phyloP scores from a whole-genome alignment of 1,140 invertebrate genomes.

The Leptonema lineaticorne region DNA sequence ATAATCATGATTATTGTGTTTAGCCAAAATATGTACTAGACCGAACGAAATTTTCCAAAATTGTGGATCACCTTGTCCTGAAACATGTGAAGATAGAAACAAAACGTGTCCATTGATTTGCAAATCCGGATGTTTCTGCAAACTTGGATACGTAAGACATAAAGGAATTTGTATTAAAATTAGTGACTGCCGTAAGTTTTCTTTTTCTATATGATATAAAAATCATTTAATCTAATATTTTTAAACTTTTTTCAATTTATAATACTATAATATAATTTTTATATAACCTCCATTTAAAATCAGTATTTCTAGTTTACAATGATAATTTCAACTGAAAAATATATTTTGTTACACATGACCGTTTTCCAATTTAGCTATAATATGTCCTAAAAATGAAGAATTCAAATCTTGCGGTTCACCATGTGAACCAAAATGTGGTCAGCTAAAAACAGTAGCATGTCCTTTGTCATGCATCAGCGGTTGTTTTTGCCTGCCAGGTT shows the following conservation, averaged over 20 bases:
- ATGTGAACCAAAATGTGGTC: neutral
- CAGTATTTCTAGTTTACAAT: too few species aligned
- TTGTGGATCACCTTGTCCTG: neutral
- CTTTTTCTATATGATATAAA: too few species aligned
- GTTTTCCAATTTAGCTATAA: too few species aligned
- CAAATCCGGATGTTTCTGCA: conserved; percentile 4
- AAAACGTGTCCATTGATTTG: neutral
- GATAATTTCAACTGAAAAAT: neutral
- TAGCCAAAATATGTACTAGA: neutral
- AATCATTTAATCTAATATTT: too few species aligned
- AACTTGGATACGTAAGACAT: neutral
- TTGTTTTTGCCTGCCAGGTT: conserved; percentile 26
- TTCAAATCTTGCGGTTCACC: neutral
- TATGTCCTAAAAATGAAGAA: conserved; percentile 19
- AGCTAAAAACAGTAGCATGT: neutral
- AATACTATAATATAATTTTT: too few species aligned
- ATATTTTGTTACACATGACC: too few species aligned
- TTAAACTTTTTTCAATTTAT: too few species aligned
- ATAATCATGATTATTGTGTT: neutral
- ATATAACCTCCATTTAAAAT: too few species aligned
- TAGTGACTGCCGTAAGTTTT: neutral
- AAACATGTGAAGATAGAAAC: conserved; percentile 5
- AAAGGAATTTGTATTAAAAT: neutral
- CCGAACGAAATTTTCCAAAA: conserved; percentile 1
- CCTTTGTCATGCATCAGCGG: conserved; percentile 19